Conservation (phyloP, 2,888 invertebrate genomes). For the Atrina japonica region DNA sequence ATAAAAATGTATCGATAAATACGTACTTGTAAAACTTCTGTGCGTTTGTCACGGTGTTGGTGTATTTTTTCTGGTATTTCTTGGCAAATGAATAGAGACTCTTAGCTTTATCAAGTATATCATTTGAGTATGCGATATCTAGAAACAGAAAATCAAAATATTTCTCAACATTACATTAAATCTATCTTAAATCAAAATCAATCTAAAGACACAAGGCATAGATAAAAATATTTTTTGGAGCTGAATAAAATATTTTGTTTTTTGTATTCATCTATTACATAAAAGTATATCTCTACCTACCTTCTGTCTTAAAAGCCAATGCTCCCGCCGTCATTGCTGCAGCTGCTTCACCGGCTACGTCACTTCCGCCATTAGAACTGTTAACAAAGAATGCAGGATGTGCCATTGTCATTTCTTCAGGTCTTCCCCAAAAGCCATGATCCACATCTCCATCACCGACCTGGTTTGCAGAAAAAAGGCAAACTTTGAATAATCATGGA, state of each 20-base stretch:
- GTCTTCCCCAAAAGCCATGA: constrained; percentile 84
- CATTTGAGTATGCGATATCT: constrained; percentile 43
- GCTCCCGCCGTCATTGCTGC: constrained; percentile 84
- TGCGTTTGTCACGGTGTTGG: not conserved
- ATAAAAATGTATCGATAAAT: not conserved
- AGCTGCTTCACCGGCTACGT: constrained; percentile 84
- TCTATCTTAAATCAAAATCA: too few species aligned
- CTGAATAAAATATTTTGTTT: too few species aligned
- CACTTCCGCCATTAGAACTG: constrained; percentile 83
- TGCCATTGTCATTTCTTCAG: constrained; percentile 83
- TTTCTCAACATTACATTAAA: too few species aligned
- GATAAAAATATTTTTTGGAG: too few species aligned
- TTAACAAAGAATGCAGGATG: constrained; percentile 84
- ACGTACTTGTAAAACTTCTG: constrained; percentile 28
- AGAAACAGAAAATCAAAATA: too few species aligned
- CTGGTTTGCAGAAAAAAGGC: constrained; percentile 37
- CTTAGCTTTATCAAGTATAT: constrained; percentile 45
- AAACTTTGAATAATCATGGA: not conserved
- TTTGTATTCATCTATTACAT: too few species aligned
- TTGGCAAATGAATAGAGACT: constrained; percentile 50
- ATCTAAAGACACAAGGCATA: too few species aligned
- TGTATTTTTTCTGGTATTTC: constrained; percentile 40
- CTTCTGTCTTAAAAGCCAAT: constrained; percentile 80
- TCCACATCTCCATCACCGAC: constrained; percentile 82
- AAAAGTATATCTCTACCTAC: too few species aligned